Conservation (phyloP, 2,888 invertebrate species). For the Epinotia bilunana region DNA sequence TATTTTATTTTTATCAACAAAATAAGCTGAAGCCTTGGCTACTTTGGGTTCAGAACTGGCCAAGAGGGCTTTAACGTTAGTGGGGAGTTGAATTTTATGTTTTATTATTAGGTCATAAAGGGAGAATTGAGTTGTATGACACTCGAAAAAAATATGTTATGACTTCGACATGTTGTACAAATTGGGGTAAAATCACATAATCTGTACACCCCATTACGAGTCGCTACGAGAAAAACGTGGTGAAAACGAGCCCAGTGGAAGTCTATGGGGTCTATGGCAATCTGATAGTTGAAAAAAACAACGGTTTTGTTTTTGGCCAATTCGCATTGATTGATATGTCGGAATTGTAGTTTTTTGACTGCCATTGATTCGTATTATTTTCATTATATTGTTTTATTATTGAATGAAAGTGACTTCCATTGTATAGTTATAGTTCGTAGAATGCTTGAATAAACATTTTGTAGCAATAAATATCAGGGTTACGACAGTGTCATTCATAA, state of each 20-base stretch:
- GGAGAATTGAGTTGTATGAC: no score
- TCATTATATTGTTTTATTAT: conserved; percentile 20
- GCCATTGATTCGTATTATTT: conserved; percentile 37
- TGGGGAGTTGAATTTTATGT: no score
- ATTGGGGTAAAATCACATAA: no score
- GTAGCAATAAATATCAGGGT: not conserved
- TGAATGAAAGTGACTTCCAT: conserved; percentile 36
- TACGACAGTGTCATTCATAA: conserved; percentile 2
- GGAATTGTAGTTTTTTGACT: conserved; percentile 18
- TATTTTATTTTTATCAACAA: no score
- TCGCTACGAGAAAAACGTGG: no score
- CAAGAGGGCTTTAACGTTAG: no score
- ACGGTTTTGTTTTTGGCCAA: conserved; percentile 5
- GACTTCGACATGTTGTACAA: no score
- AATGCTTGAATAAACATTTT: not conserved
- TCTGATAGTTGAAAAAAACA: not conserved
- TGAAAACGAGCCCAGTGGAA: not conserved
- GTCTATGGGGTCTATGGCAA: not conserved
- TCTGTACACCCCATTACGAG: no score
- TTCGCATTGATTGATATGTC: conserved; percentile 11
- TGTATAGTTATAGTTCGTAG: not conserved
- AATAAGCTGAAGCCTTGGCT: no score
- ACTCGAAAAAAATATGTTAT: no score
- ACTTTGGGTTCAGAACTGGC: no score
- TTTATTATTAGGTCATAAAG: no score